phyloP scores from a whole-genome alignment of 1,140 invertebrate species.

The Ladona fulva region DNA sequence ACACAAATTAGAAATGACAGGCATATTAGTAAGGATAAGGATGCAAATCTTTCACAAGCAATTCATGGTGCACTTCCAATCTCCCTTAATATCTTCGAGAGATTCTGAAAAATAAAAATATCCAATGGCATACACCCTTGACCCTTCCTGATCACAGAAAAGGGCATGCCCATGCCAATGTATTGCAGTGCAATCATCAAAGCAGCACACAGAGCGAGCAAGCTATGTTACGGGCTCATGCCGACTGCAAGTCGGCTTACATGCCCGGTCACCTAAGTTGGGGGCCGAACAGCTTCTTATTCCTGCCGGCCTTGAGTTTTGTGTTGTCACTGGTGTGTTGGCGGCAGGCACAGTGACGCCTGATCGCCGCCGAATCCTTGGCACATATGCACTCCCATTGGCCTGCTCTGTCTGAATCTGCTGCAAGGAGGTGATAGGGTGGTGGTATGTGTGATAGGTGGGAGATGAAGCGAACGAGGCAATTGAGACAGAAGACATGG shows the following conservation, averaged over 20 bases:
- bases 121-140: neutral
- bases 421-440: conserved; percentile 10
- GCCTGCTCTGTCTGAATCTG: neutral
- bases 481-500: conserved; percentile 36
- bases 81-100: too few relatives aligned
- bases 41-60: neutral
- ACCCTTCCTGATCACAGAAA: neutral
- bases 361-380: neutral
- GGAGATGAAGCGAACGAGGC: neutral
- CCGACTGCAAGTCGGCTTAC: neutral
- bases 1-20: neutral
- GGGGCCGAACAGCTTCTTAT: conserved; percentile 76
- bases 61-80: neutral
- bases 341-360: neutral
- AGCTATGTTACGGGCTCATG: neutral
- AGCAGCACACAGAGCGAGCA: neutral
- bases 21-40: neutral
- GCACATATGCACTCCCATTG: neutral
- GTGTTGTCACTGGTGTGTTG: conserved; percentile 22
- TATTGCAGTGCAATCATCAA: neutral
- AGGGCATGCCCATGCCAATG: neutral
- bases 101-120: neutral
- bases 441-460: neutral
- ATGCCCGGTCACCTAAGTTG: conserved; percentile 63
- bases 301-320: conserved; percentile 38